These are phyloP conservation scores for Agonopterix alstromeriana DNA, from an alignment of 2,888 invertebrate genomes.

Conservation along the genomic window DNA sequence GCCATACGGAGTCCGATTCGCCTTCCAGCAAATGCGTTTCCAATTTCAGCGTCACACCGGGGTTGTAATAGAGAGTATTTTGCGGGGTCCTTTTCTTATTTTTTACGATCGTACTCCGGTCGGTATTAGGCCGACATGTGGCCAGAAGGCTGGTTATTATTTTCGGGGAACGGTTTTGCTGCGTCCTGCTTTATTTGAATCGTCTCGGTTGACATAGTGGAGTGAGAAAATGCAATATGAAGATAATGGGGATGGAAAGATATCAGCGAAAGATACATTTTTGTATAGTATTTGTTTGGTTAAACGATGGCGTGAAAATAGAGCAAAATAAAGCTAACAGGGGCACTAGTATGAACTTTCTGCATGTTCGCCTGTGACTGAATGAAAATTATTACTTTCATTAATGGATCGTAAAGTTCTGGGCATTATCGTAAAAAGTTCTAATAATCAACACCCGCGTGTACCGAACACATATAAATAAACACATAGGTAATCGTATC, in stretches of 20 bases:
- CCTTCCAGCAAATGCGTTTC: slow-evolving; percentile 54
- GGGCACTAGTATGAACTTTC: too few species aligned
- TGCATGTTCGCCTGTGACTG: too few species aligned
- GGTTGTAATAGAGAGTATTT: slow-evolving; percentile 63
- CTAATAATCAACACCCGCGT: too few species aligned
- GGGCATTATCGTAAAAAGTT: too few species aligned
- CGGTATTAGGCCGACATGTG: slow-evolving; percentile 66
- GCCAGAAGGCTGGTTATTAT: slow-evolving; percentile 59
- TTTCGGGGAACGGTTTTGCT: slow-evolving; percentile 35
- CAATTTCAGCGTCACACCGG: slow-evolving; percentile 50
- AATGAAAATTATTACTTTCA: too few species aligned
- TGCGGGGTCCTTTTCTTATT: slow-evolving; percentile 62
- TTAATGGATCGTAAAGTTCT: too few species aligned
- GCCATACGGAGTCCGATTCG: slow-evolving; percentile 26
- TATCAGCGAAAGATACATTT: neutral
- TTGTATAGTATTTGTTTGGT: too few species aligned
- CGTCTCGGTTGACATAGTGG: slow-evolving; percentile 19
- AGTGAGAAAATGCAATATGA: slow-evolving; percentile 14
- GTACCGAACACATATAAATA: too few species aligned
- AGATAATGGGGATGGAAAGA: neutral
- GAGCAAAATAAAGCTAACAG: too few species aligned
- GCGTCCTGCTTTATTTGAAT: slow-evolving; percentile 37
- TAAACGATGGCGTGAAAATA: too few species aligned
- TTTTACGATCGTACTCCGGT: slow-evolving; percentile 58
- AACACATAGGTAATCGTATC: too few species aligned